Evolutionary conservation across 2,888 invertebrate species (phyloP).

Genomic region (Coenonympha glycerion): DNA sequence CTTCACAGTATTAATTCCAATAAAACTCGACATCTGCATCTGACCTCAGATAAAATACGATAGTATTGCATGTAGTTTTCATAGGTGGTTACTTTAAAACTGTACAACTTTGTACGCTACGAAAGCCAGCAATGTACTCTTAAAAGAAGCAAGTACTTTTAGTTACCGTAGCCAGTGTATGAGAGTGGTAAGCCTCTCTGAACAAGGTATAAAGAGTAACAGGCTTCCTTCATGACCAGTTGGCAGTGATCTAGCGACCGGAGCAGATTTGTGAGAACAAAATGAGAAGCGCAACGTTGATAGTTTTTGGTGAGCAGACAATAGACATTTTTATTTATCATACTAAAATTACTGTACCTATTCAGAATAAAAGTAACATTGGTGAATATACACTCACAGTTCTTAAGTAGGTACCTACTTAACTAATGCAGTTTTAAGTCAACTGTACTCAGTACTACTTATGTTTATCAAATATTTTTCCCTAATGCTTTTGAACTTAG

Average conservation of each 20-base stretch:
- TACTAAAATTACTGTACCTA: neutral
- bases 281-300: conserved; percentile 56
- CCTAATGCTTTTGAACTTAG: too few relatives aligned
- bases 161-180: neutral
- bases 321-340: neutral
- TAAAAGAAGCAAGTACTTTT: neutral
- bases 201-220: conserved; percentile 21
- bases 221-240: conserved; percentile 41
- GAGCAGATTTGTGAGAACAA: conserved; percentile 38
- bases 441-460: too few relatives aligned
- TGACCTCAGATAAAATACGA: conserved; percentile 20
- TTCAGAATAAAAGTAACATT: too few relatives aligned
- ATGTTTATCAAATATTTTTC: too few relatives aligned
- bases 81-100: neutral
- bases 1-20: conserved; percentile 12
- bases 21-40: conserved; percentile 7
- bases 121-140: conserved; percentile 11
- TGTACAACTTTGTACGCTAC: neutral
- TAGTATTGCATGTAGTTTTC: conserved; percentile 1
- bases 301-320: conserved; percentile 59
- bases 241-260: conserved; percentile 35
- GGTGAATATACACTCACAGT: too few relatives aligned
- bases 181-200: conserved; percentile 4
- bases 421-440: too few relatives aligned
- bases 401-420: too few relatives aligned